These are phyloP conservation scores for Cephonodes hylas DNA, from an alignment of 2,888 invertebrate species.

Conservation along the genomic window DNA sequence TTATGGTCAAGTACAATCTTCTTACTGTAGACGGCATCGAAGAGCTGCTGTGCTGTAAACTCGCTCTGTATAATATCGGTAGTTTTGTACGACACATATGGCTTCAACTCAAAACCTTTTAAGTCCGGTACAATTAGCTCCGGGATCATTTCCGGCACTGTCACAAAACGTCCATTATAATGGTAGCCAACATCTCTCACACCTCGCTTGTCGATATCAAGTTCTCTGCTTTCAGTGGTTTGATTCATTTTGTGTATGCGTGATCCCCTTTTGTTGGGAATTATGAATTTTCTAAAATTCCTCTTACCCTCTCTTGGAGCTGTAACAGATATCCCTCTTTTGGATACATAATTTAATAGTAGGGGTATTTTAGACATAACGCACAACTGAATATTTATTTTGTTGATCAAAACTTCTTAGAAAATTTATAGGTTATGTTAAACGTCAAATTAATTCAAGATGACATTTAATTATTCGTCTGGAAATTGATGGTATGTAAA, in stretches of 20 bases:
- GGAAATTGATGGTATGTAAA: not conserved
- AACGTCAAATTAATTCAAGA: not conserved
- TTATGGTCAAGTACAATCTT: slow-evolving; percentile 90
- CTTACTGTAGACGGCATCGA: slow-evolving; percentile 88
- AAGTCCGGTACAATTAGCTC: slow-evolving; percentile 96
- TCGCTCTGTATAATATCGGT: slow-evolving; percentile 88
- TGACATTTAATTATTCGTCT: not conserved
- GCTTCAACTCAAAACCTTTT: slow-evolving; percentile 90
- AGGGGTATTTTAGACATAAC: slow-evolving; percentile 63
- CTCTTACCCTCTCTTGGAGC: slow-evolving; percentile 83
- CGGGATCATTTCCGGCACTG: slow-evolving; percentile 93
- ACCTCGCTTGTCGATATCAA: slow-evolving; percentile 87
- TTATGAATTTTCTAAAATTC: slow-evolving; percentile 90
- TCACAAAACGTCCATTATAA: slow-evolving; percentile 78
- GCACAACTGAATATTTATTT: not conserved
- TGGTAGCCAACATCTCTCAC: slow-evolving; percentile 83
- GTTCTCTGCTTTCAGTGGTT: slow-evolving; percentile 80
- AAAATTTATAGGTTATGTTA: slow-evolving; percentile 34
- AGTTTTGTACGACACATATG: slow-evolving; percentile 95
- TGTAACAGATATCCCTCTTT: slow-evolving; percentile 62
- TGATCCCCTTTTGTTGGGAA: slow-evolving; percentile 89
- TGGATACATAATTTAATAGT: slow-evolving; percentile 56
- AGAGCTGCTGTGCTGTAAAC: slow-evolving; percentile 91
- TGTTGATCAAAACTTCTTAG: not conserved
- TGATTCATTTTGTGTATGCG: slow-evolving; percentile 83